Evolutionary conservation across 35 echinoderm and acorn worm species (phyloP).

Genomic region (Hemicentrotus pulcherrimus): DNA sequence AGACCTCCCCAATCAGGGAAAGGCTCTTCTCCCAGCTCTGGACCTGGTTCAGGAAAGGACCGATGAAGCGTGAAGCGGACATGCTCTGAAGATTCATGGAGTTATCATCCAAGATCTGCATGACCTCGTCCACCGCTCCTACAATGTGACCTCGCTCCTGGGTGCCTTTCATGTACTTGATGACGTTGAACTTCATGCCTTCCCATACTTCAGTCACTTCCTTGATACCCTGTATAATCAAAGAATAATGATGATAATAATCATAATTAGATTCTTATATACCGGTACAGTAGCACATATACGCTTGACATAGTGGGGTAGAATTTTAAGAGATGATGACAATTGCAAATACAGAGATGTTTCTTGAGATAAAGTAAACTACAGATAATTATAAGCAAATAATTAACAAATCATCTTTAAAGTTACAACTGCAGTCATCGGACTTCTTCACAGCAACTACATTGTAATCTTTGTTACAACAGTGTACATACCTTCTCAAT

Average conservation of each 20-base stretch:
- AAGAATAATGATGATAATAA: background rate
- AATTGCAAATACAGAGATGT: background rate
- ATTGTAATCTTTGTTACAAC: too few relatives aligned
- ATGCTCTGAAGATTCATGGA: conserved; percentile 99
- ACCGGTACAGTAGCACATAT: too few relatives aligned
- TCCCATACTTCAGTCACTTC: conserved; percentile 98
- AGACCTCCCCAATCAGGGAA: conserved; percentile 92
- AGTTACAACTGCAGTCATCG: too few relatives aligned
- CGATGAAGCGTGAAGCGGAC: conserved; percentile 97
- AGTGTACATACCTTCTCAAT: too few relatives aligned
- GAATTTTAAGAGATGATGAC: background rate
- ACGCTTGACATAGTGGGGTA: background rate
- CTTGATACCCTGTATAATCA: conserved; percentile 87
- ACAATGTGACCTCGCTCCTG: conserved; percentile 97
- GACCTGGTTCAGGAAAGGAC: conserved; percentile 88
- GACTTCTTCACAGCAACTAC: too few relatives aligned
- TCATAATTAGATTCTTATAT: too few relatives aligned
- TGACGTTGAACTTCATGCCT: conserved; percentile 95
- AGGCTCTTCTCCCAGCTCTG: conserved; percentile 98
- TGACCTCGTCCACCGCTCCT: conserved; percentile 91
- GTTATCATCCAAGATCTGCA: conserved; percentile 98
- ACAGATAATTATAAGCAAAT: too few relatives aligned
- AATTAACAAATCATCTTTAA: too few relatives aligned
- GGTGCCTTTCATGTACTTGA: conserved; percentile 98
- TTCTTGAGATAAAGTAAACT: background rate